Base-by-base conservation (phyloP, 2,888 invertebrate genomes). In the Tineola bisselliella region DNA sequence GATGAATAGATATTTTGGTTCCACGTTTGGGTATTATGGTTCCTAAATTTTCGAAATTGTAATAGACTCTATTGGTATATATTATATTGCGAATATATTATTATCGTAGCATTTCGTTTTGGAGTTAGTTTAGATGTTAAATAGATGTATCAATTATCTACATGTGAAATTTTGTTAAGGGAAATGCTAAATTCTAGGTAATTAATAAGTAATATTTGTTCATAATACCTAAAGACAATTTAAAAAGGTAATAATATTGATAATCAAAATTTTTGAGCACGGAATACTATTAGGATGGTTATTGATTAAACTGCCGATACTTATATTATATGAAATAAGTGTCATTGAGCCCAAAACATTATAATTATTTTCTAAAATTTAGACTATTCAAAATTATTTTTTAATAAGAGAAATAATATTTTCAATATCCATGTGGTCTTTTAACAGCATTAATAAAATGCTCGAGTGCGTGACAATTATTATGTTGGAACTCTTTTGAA, bases 1-100 rank as follows among this genome's bases (percentile, higher is more conserved):
- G 75, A 79, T 74, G 73, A 79, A 72, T 60, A 31, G 48, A 38
- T 19, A 43, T 12, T 84, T 86, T 69, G 79, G 83, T 84, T 86
- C 77, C 84, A 82, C 80, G 80, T 87, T 86, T 84, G 84, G 87
- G 87, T 87, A 86, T 87, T 87, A 86, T 84, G 86, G 87, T 87
- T 87, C 87, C 87, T 87, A 87, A 87, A 86, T 87, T 86, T 84
- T 87, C 84, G 83, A 87, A 86, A 87, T 84, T 86, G 84, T 86
- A 87, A 86, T 84, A 84, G 83, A 83, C 80, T 84, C 84, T 87
- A 86, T 48, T 6, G 31, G 10, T 31, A 31, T 13, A 44, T 44
- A 54, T 54, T 30, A 15, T 15, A 52, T 84, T 83, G 77, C n/a
- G n/a, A n/a, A n/a, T n/a, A n/a, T 81, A 81, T 6, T 25, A 25